Evolutionary conservation across 2,113 vertebrate species (phyloP), one percentile per base, ranked within the genome.

Genomic region (Copsychus sechellarum): DNA sequence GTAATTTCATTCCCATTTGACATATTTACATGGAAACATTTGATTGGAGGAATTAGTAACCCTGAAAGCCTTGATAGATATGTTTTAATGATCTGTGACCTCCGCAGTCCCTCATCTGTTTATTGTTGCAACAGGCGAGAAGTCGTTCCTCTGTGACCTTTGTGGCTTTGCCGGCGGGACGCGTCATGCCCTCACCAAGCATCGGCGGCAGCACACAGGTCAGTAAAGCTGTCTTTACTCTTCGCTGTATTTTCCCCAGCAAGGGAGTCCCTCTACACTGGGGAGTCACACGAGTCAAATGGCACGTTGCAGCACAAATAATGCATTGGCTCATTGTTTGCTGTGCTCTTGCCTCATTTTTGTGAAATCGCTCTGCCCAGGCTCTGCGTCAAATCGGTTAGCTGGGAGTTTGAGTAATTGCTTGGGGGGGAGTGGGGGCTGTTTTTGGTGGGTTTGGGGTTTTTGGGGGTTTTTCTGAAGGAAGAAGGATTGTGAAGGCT

Each of bases 21-120:
- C 99, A 99, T 99, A 99, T 99, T 99, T 99, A 99, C 99, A 99
- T 99, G 99, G 99, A 99, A 99, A 99, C 99, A 99, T 99, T 99
- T 99, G 99, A 99, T 99, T 99, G 99, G 98, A 99, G 99, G 98
- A 99, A 99, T 99, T 99, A 99, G 98, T 98, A 98, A 98, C 98
- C 98, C 98, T 99, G 99, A 99, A 99, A 99, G 98, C 98, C 98
- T 98, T 99, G 99, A 99, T 99, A 99, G 99, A 99, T 99, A 99
- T 98, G 99, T 99, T 99, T 99, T 99, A 99, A 99, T 99, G 99
- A 99, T 99, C 99, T 99, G 99, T 99, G 99, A 99, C 99, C 98
- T 98, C 98, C 86, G 86, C 98, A 97, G 98, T 98, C 98, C 98
- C 98, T 99, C 99, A 99, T 99, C 99, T 99, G 98, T 99, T 99